phyloP scores from a whole-genome alignment of 2,113 vertebrate genomes.

The Lathamus discolor region DNA sequence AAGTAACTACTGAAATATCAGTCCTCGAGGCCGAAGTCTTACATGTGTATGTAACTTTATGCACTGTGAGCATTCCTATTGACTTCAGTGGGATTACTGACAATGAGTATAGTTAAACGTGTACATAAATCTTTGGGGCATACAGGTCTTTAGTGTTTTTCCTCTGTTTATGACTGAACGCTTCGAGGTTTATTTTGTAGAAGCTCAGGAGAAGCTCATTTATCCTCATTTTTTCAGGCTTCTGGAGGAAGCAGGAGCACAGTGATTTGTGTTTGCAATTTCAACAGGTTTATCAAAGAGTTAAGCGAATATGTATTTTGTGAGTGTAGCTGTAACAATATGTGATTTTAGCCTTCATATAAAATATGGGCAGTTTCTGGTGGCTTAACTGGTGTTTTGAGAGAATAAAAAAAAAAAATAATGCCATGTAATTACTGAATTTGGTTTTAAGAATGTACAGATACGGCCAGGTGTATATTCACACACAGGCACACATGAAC shows the following conservation, averaged over 20 bases:
- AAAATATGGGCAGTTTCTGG: not conserved
- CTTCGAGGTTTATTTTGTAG: not conserved
- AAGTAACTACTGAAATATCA: not conserved
- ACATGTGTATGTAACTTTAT: not conserved
- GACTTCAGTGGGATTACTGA: not conserved
- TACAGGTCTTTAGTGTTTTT: not conserved
- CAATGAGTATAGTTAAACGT: not conserved
- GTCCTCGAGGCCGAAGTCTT: not conserved
- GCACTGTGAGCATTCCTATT: not conserved
- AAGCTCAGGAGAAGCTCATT: not conserved
- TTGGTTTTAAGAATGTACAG: not conserved
- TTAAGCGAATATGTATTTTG: not conserved
- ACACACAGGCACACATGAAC: not conserved
- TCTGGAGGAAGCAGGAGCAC: not conserved
- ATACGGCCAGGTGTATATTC: not conserved
- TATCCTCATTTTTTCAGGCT: not conserved
- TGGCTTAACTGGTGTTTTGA: not conserved
- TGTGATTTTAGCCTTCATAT: not conserved
- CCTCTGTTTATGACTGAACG: not conserved
- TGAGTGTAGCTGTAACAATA: not conserved
- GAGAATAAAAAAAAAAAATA: not conserved
- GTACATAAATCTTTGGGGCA: not conserved
- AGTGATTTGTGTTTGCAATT: not conserved
- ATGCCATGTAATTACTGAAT: not conserved
- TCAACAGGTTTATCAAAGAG: not conserved